A percentile compares a stretch with the other conserved stretches of the same genome.
Evolutionary conservation across 2,888 invertebrate species (phyloP).

Genomic region (Tillus elongatus): DNA sequence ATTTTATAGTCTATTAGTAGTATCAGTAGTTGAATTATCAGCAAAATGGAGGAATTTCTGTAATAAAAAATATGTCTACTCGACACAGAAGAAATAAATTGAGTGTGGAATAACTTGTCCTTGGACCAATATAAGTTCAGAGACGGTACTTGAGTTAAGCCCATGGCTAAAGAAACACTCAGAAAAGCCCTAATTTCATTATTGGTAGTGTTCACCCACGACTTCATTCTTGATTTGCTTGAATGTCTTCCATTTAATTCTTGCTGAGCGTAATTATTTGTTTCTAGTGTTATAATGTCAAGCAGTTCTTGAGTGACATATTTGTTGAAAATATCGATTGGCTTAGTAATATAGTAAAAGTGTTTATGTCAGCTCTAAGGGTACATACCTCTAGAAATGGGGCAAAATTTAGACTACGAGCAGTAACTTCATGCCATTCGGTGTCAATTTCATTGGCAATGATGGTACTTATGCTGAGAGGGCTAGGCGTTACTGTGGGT

Average conservation of each 20-base stretch:
- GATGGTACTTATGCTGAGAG: too few relatives aligned
- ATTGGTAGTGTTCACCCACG: background rate
- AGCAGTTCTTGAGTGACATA: background rate
- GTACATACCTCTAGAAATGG: too few relatives aligned
- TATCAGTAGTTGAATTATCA: constrained; percentile 7
- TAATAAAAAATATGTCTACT: constrained; percentile 5
- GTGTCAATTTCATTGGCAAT: background rate
- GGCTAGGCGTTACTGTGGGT: too few relatives aligned
- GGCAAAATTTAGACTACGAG: too few relatives aligned
- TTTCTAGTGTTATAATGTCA: background rate
- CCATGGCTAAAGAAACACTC: background rate
- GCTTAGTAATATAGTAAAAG: background rate
- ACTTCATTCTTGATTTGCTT: background rate
- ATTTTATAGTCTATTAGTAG: constrained; percentile 6
- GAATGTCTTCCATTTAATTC: background rate
- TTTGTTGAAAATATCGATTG: background rate
- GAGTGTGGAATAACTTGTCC: constrained; percentile 5
- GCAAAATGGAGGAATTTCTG: constrained; percentile 8
- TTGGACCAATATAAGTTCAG: constrained; percentile 9
- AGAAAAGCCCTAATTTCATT: constrained; percentile 3
- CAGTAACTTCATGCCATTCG: background rate
- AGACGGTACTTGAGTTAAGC: background rate
- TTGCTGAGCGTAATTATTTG: background rate
- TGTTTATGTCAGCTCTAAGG: constrained; percentile 1
- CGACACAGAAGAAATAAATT: constrained; percentile 4